Base-by-base conservation (phyloP, 2,888 invertebrate species). In the Glyphotaelius pellucidus region DNA sequence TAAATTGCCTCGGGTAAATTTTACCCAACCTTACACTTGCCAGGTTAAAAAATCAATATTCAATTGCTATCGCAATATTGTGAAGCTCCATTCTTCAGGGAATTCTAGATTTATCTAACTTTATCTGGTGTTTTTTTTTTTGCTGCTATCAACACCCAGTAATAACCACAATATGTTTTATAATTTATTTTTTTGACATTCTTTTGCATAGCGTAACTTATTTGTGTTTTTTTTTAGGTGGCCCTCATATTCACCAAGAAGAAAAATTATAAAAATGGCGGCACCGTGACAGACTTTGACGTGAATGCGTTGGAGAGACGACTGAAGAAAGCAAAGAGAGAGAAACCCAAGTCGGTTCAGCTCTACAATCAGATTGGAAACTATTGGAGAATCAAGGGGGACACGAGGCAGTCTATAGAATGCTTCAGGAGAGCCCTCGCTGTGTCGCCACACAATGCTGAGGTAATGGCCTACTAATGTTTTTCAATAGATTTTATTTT, bases 301-400 rank as follows among this genome's bases (percentile, higher is more conserved):
- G 97, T 98, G 94, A 97, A 97, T 95, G 96, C 97, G 42, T 95
- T 98, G 93, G 98, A 98, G 94, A 96, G 97, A 94, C 97, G 97
- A 92, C 95, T 98, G 92, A 98, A 97, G 94, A 98, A 97, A 95
- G 97, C 97, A 19, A 98, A 98, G 95, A 96, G 97, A 94, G 98
- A 98, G 96, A 98, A 98, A 95, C 98, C 98, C 92, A 98, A 98
- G 94, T 98, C 98, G 90, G 97, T 98, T 38, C 98, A 98, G 94
- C 96, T 98, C 89, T 98, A 98, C 95, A 98, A 98, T 95, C 98
- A 98, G 95, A 98, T 99, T 94, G 98, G 98, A 2, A 98, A 99
- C 95, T 98, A 98, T 95, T 98, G 98, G 98, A 97, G 98, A 93
- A 98, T 98, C 94, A 98, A 98, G 95, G 98, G 98, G 7, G 98